Evolutionary conservation across 2,797 vertebrate genomes (phyloP).

Genomic region (Lycodopsis pacificus): DNA sequence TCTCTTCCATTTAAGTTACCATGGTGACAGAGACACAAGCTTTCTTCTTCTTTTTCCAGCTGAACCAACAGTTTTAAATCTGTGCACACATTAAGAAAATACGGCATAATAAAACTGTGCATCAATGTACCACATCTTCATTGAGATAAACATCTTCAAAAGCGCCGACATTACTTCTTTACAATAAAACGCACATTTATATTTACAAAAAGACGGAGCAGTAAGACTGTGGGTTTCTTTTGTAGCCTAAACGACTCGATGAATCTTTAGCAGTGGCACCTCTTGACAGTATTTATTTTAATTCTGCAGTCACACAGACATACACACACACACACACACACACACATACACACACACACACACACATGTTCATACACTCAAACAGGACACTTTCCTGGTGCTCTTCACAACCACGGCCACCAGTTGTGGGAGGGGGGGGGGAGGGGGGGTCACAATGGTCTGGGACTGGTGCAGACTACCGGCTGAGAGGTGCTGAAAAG

Average conservation of each 20-base stretch:
- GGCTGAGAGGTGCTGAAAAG: conserved; percentile 75
- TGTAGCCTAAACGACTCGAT: conserved; percentile 56
- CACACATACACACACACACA: conserved; percentile 31
- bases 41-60: conserved; percentile 5
- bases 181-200: conserved; percentile 64
- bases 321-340: not conserved
- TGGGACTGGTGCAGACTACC: conserved; percentile 64
- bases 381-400: conserved; percentile 78
- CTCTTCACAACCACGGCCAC: conserved; percentile 74
- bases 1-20: conserved; percentile 50
- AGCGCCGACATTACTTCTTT: conserved; percentile 67
- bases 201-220: conserved; percentile 72
- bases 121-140: conserved; percentile 77
- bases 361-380: conserved; percentile 26
- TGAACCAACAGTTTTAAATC: conserved; percentile 51
- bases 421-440: conserved; percentile 57
- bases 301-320: conserved; percentile 28
- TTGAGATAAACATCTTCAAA: conserved; percentile 62
- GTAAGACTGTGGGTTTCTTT: conserved; percentile 55
- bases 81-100: conserved; percentile 65
- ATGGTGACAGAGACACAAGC: conserved; percentile 58
- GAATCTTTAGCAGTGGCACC: conserved; percentile 76
- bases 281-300: conserved; percentile 63
- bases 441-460: conserved; percentile 47
- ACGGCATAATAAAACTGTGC: conserved; percentile 63